Percentiles rank a stretch among this genome's conserved stretches.
Evolutionary conservation across 2,888 invertebrate species (phyloP).

Genomic region (Pediacus dermestoides): DNA sequence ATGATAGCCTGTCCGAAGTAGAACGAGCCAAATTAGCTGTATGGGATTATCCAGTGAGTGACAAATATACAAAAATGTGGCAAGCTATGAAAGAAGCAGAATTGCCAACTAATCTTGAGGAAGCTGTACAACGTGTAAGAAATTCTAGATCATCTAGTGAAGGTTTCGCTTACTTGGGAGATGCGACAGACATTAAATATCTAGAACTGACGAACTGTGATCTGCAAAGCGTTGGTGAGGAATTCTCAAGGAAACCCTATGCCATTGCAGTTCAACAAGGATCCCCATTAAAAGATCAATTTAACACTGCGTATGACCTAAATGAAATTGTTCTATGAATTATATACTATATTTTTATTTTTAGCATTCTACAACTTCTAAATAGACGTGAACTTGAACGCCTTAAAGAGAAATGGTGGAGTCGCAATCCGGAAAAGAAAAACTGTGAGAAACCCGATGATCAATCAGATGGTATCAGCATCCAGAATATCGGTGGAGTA

Average conservation of each 20-base stretch:
- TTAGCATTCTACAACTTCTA: conserved; percentile 85
- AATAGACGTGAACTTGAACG: conserved; percentile 91
- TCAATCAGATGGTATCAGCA: conserved; percentile 95
- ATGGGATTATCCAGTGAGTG: conserved; percentile 98
- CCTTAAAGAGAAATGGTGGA: conserved; percentile 97
- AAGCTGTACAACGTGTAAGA: conserved; percentile 73
- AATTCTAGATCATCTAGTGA: conserved; percentile 67
- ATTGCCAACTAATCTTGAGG: conserved; percentile 73
- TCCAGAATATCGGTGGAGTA: conserved; percentile 96
- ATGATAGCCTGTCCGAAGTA: conserved; percentile 85
- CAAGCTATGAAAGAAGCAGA: conserved; percentile 85
- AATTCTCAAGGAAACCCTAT: conserved; percentile 95
- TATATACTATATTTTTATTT: conserved; percentile 25
- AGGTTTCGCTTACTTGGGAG: conserved; percentile 76
- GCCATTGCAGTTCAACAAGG: conserved; percentile 97
- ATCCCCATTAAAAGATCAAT: conserved; percentile 88
- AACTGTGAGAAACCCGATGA: conserved; percentile 82
- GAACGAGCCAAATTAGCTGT: conserved; percentile 93
- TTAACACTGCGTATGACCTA: conserved; percentile 79
- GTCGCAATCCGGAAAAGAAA: conserved; percentile 71
- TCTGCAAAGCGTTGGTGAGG: conserved; percentile 89
- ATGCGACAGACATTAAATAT: conserved; percentile 84
- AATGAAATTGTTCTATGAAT: conserved; percentile 2
- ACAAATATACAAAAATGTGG: conserved; percentile 99
- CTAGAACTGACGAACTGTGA: conserved; percentile 80